Evolutionary conservation across 30 jellyfish, hydroid and myxozoan genomes (phyloP).

Genomic region (Chrysaora quinquecirrha): DNA sequence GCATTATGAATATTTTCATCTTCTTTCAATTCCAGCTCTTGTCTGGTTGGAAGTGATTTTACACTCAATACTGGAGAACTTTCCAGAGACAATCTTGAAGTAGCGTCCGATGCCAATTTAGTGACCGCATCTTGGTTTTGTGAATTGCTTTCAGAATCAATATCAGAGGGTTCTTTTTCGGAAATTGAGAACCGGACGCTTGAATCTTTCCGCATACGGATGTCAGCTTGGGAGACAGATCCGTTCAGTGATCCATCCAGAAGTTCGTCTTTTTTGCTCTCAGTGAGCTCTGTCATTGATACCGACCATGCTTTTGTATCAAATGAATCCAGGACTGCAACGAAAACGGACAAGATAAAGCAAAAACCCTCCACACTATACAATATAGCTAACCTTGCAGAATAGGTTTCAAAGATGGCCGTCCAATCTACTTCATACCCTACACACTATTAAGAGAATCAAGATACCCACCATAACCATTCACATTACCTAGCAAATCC

Average conservation of each 20-base stretch:
- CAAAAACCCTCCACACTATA: not conserved
- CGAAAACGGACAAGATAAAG: not conserved
- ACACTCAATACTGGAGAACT: no score
- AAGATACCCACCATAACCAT: not conserved
- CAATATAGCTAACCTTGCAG: not conserved
- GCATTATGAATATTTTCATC: no score
- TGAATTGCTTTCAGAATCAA: not conserved
- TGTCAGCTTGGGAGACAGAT: not conserved
- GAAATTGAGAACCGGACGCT: not conserved
- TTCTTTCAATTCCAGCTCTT: no score
- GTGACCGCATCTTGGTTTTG: not conserved
- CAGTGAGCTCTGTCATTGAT: slow-evolving; percentile 59
- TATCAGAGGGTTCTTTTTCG: not conserved
- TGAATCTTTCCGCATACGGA: not conserved
- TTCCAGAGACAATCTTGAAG: not conserved
- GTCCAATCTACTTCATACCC: not conserved
- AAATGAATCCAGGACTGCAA: slow-evolving; percentile 24
- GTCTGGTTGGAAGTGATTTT: no score
- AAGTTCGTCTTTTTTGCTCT: slow-evolving; percentile 29
- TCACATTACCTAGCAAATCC: no score
- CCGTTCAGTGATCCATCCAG: slow-evolving; percentile 19
- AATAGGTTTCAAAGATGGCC: not conserved
- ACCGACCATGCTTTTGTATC: slow-evolving; percentile 61
- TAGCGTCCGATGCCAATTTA: not conserved
- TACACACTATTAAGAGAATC: not conserved